Percentiles rank a stretch among this genome's conserved stretches.
Evolutionary conservation across 2,113 vertebrate species (phyloP).

Genomic region (Sebastes schlegelii): DNA sequence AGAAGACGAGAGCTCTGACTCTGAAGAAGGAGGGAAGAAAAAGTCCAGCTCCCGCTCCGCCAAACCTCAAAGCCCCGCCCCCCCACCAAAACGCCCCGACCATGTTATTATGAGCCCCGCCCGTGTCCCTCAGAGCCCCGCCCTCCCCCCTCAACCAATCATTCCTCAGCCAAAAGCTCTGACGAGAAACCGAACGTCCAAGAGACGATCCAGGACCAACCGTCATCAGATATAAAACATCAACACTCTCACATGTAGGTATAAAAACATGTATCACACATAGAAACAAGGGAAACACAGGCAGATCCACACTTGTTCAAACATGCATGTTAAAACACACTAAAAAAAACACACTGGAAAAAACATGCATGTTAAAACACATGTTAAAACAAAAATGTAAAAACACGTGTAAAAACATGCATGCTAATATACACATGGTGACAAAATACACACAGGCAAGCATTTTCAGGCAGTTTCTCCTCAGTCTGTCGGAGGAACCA

Average conservation of each 20-base stretch:
- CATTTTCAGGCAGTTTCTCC: no score
- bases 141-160: conserved; percentile 29
- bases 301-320: background rate
- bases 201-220: conserved; percentile 67
- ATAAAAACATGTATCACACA: conserved; percentile 13
- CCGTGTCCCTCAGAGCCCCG: conserved; percentile 1
- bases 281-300: background rate
- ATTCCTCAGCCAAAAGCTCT: conserved; percentile 50
- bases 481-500: no score
- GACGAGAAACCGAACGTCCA: conserved; percentile 52
- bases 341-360: background rate
- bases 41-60: conserved; percentile 42
- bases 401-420: no score
- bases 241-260: conserved; percentile 23
- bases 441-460: no score
- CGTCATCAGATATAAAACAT: conserved; percentile 56
- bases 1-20: conserved; percentile 74
- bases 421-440: no score
- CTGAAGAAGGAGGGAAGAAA: conserved; percentile 73
- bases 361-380: background rate
- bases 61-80: conserved; percentile 48
- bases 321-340: background rate
- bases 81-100: conserved; percentile 9
- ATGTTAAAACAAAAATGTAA: no score
- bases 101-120: background rate